Evolutionary conservation across 2,797 vertebrate species (phyloP).

Genomic region (Emydoidea blandingii): DNA sequence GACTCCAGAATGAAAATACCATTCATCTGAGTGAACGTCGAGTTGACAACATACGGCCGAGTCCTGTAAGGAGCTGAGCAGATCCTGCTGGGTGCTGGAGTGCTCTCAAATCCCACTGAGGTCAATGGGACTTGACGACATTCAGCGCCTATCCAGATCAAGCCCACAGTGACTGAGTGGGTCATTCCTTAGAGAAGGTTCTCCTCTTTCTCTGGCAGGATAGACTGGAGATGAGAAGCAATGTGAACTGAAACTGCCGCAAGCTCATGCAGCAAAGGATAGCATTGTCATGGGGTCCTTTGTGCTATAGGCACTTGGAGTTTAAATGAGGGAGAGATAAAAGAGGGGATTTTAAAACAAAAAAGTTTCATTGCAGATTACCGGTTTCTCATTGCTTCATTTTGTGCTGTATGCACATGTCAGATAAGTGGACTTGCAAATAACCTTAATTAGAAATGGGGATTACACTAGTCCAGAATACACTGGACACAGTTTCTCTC

Average conservation of each 20-base stretch:
- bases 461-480: conserved; percentile 52
- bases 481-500: conserved; percentile 46
- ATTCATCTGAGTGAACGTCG: background rate
- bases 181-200: background rate
- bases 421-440: conserved; percentile 69
- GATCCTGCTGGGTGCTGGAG: background rate
- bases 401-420: conserved; percentile 59
- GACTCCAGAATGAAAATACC: background rate
- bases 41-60: background rate
- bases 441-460: conserved; percentile 72
- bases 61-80: background rate
- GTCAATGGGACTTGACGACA: background rate
- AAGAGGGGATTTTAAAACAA: conserved; percentile 65
- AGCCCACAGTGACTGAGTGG: rapidly evolving
- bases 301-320: background rate
- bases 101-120: background rate
- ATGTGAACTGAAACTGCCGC: background rate
- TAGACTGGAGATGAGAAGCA: background rate
- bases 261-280: background rate
- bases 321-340: conserved; percentile 21
- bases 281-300: conserved; percentile 27
- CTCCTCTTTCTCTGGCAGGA: background rate
- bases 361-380: conserved; percentile 57
- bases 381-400: conserved; percentile 1
- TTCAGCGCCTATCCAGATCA: background rate